Evolutionary conservation across 2,797 vertebrate genomes (phyloP), one percentile per base, ranked within the genome.

Genomic region (Avahi laniger): DNA sequence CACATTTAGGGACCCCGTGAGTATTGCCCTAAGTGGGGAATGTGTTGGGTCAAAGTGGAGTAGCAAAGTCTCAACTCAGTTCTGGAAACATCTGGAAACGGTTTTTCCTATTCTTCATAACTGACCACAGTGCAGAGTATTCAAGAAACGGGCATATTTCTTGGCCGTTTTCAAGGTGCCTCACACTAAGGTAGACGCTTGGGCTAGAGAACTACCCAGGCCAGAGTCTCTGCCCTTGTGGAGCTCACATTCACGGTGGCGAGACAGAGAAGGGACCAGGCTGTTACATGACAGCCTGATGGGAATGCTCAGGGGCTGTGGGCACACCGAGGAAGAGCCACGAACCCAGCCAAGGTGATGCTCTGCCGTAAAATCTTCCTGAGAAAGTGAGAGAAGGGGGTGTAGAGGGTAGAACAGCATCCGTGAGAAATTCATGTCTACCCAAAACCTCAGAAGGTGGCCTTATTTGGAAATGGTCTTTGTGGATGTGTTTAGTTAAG

Each of bases 381-480:
- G n/a, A 38, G 73, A 22, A 63, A 50, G 5, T 14, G 11, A 28
- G 18, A 67, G 22, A 65, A 67, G 24, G 13, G 12, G 14, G 18
- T 28, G 15, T 33, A 18, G 4, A 87, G 50, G 26, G 24, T 80
- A 52, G 18, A 73, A 30, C 15, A 24, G 4, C n/a, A 2, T 1
- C 26, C 35, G 3, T 10, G 4, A 20, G 43, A 28, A 85, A n/a
- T 52, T 22, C 11, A 20, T 15, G 7, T 61, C 18, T 38, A 17
- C 17, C 15, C 15, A 2, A 72, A 57, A 26, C 61, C 57, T 96
- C 33, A 48, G 52, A 54, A 26, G 35, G 6, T 48, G 63, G 65
- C 41, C 80, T 82, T 48, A 35, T 78, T 82, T 95, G 76, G 85
- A 88, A 79, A 75, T 57, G 52, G 15, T 79, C 35, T 83, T 90